phyloP scores from a whole-genome alignment of 2,797 vertebrate genomes.

The Rhinatrema bivittatum region DNA sequence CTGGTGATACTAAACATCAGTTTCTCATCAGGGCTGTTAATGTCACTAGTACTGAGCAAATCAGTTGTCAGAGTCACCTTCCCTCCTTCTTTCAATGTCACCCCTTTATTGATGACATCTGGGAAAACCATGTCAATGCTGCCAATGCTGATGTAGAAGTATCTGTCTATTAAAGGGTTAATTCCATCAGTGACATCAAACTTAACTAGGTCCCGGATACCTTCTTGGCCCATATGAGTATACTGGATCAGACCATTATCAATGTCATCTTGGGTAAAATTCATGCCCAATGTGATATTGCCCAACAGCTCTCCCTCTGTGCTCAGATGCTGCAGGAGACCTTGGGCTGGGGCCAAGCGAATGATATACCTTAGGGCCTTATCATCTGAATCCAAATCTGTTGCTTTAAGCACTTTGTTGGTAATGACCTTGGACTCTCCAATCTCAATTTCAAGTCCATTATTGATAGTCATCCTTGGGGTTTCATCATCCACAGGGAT shows the following conservation, averaged over 20 bases:
- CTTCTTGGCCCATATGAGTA: slow-evolving; percentile 71
- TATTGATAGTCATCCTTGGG: slow-evolving; percentile 71
- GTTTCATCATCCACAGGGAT: slow-evolving; percentile 79
- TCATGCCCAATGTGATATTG: slow-evolving; percentile 72
- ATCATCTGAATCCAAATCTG: slow-evolving; percentile 78
- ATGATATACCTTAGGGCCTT: slow-evolving; percentile 70
- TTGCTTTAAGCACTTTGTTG: slow-evolving; percentile 69
- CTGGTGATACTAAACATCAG: slow-evolving; percentile 70
- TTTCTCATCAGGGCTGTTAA: slow-evolving; percentile 75
- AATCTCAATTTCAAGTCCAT: slow-evolving; percentile 71
- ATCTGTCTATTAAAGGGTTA: slow-evolving; percentile 72
- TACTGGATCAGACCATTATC: slow-evolving; percentile 72
- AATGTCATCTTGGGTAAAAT: slow-evolving; percentile 79
- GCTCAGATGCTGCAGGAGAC: slow-evolving; percentile 67
- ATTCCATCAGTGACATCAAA: slow-evolving; percentile 83
- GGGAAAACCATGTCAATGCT: slow-evolving; percentile 72
- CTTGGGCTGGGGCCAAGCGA: slow-evolving; percentile 63
- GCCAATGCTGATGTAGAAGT: slow-evolving; percentile 75
- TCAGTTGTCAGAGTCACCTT: slow-evolving; percentile 75
- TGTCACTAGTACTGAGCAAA: slow-evolving; percentile 74
- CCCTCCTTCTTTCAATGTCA: slow-evolving; percentile 74
- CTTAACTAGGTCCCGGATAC: slow-evolving; percentile 73
- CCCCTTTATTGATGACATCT: slow-evolving; percentile 76
- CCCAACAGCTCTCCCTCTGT: slow-evolving; percentile 55
- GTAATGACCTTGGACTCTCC: slow-evolving; percentile 73